Base-by-base conservation (phyloP, 2,888 invertebrate species). In the Chloroclystis v-ata region DNA sequence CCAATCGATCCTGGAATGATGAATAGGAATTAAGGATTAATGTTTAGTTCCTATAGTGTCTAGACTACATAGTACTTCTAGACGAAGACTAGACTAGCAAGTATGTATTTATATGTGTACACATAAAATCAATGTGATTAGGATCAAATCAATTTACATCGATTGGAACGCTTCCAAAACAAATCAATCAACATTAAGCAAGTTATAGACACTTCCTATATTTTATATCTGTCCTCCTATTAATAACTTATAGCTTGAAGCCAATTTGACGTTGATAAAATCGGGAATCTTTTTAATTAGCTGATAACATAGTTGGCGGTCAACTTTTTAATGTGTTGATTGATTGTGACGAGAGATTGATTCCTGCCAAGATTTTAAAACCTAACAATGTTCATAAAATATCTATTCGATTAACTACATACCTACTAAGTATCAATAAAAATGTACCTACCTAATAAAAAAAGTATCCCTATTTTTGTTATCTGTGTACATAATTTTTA, bases 1-100 rank as follows among this genome's bases (percentile, higher is more conserved):
- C 96, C 96, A 97, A 49, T 92, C 89, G 47, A 94, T 89, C 94
- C 96, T 97, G 81, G 35, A 82, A 84, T 9, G 4, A 20, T n/a
- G n/a, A 3, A 20, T 20, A 20, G n/a, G n/a, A 20, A 20, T 20
- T 20, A 20, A 20, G 3, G 20, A 20, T 20, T 4, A 20, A 5
- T 20, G 5, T 4, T n/a, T n/a, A n/a, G n/a, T n/a, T n/a, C n/a
- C n/a, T n/a, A n/a, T n/a, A n/a, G n/a, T n/a, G n/a, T n/a, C n/a
- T n/a, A n/a, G n/a, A n/a, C n/a, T n/a, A n/a, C n/a, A n/a, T n/a
- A n/a, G n/a, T 20, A 20, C 20, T 20, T 20, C 20, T 20, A 20
- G 3, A 4, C 20, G 20, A 2, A 20, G 5, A 20, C 2, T 20
- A 20, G 5, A 20, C 5, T 20, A 20, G 20, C 5, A 20, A 20